phyloP scores from a whole-genome alignment of 2,888 invertebrate species.

The Orgyia antiqua region DNA sequence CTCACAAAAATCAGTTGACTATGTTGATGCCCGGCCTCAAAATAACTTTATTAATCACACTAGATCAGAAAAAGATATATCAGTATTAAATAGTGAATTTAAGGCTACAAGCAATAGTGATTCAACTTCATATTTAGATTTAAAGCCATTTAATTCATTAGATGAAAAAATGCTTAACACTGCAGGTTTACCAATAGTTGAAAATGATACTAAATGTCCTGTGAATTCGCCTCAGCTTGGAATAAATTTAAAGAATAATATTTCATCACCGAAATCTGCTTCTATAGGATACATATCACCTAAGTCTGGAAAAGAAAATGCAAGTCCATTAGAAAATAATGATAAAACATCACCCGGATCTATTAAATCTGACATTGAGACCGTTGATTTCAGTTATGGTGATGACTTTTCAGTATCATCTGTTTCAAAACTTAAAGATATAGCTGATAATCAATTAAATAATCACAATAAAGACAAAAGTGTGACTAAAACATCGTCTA shows the following conservation, averaged over 20 bases:
- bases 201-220: conserved; percentile 19
- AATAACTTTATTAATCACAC: conserved; percentile 13
- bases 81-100: conserved; percentile 27
- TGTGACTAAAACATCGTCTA: conserved; percentile 28
- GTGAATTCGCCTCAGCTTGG: conserved; percentile 8
- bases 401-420: conserved; percentile 57
- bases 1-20: conserved; percentile 13
- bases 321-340: conserved; percentile 10
- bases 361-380: conserved; percentile 45
- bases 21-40: conserved; percentile 16
- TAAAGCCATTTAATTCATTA: conserved; percentile 52
- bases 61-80: conserved; percentile 11
- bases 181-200: conserved; percentile 40
- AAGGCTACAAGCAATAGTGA: conserved; percentile 58
- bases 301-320: conserved; percentile 32
- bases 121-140: conserved; percentile 62
- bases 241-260: conserved; percentile 17
- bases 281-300: conserved; percentile 40
- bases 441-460: conserved; percentile 16
- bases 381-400: conserved; percentile 58
- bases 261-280: conserved; percentile 28
- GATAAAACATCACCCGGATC: conserved; percentile 33
- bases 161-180: conserved; percentile 55
- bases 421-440: conserved; percentile 31
- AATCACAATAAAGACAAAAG: conserved; percentile 27